These are phyloP conservation scores for Oreochromis grahami DNA, from an alignment of 2,797 vertebrate genomes.

Conservation along the genomic window DNA sequence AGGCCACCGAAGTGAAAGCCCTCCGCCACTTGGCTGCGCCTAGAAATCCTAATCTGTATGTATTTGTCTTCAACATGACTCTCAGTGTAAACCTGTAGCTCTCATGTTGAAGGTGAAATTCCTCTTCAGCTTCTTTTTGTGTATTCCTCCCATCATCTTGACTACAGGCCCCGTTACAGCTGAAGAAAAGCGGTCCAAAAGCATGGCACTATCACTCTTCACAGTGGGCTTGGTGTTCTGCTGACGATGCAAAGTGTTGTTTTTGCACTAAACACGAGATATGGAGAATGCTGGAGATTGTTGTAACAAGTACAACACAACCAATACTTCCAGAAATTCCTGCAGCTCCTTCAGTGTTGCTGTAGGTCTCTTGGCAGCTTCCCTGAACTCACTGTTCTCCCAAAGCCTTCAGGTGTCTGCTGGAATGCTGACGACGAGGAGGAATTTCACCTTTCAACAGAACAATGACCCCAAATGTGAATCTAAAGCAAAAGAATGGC, in stretches of 20 bases:
- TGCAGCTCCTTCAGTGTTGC: not conserved
- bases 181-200: fast-evolving
- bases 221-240: not conserved
- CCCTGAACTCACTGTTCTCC: not conserved
- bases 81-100: not conserved
- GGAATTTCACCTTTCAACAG: fast-evolving
- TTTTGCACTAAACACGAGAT: not conserved
- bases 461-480: not conserved
- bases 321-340: not conserved
- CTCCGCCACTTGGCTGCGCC: too few relatives aligned
- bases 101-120: not conserved
- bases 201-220: not conserved
- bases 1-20: too few relatives aligned
- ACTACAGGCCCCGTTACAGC: not conserved
- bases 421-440: fast-evolving
- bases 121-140: not conserved
- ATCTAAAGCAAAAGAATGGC: not conserved
- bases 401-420: not conserved
- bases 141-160: not conserved
- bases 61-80: not conserved
- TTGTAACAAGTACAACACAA: not conserved
- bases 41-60: not conserved
- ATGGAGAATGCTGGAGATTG: not conserved
- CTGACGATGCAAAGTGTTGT: not conserved
- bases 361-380: not conserved